Evolutionary conservation across 1,140 invertebrate species (phyloP), one percentile per base, ranked within the genome.

Genomic region (Leptoteleia sp.): DNA sequence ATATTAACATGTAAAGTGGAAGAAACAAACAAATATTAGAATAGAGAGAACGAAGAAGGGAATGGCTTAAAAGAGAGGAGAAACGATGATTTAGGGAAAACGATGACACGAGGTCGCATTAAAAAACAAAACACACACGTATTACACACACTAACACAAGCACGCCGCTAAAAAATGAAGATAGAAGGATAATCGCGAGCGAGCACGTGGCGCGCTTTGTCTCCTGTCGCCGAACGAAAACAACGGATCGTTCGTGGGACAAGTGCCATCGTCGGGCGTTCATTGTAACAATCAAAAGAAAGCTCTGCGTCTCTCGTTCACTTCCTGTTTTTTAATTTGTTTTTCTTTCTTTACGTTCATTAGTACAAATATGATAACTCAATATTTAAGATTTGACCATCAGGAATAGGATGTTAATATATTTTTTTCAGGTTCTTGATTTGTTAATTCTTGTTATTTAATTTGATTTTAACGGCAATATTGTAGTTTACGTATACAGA

Each of bases 1-100:
- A 22, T 89, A 89, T 87, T 85, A 82, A 86, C 79, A 86, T 88
- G 87, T 89, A 88, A 88, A 88, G 85, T 87, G 87, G 87, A 83
- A 84, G 25, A 45, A 57, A 50, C 55, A 72, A 33, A 50, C 17
- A 48, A 45, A 22, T 43, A 4, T 65, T 88, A 88, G 83, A 84
- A 84, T 88, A 88, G 84, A 81, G 72, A 76, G 62, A 82, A 78
- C 59, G 68, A 81, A 70, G 72, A 67, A 78, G 55, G 62, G 47
- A 47, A 62, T 68, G 47, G 61, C 33, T 52, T 54, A 42, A 40
- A 52, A 40, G 37, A 75, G 37, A 64, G 40, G 37, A 43, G 8
- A 22, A 71, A 70, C 12, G 27, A 45, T 16, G 33, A 67, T 55
- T 62, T 52, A 82, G n/a, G 47, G 29, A n/a, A 27, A 27, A 27